Conservation (phyloP, 2,797 vertebrate species). For the Spinibarbus caldwelli region DNA sequence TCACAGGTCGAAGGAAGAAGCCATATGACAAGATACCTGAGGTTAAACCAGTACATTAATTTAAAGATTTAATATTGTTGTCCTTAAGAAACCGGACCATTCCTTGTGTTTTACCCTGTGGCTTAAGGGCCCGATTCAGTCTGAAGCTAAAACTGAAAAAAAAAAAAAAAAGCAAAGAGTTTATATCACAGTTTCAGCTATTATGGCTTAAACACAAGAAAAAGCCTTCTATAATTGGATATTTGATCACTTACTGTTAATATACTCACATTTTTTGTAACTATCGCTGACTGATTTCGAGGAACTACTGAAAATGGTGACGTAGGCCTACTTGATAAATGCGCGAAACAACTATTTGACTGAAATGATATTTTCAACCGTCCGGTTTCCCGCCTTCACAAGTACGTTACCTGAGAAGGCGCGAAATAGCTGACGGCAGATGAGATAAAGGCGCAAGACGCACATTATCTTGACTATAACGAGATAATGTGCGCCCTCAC, state of each 20-base stretch:
- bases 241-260: neutral
- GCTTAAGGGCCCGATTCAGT: neutral
- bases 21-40: constrained; percentile 21
- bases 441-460: neutral
- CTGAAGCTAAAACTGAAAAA: neutral
- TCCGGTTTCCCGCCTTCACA: neutral
- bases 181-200: neutral
- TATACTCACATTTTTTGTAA: neutral
- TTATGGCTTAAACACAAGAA: neutral
- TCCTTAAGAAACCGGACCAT: constrained; percentile 5
- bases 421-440: neutral
- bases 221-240: neutral
- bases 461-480: neutral
- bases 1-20: constrained; percentile 15
- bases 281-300: neutral
- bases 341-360: neutral
- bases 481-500: neutral
- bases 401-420: neutral
- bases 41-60: constrained; percentile 44
- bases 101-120: neutral
- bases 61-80: constrained; percentile 23
- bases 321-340: neutral
- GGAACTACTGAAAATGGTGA: neutral
- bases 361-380: neutral
- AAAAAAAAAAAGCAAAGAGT: neutral